Evolutionary conservation across 35 echinoderm and acorn worm species (phyloP), one percentile per base, ranked within the genome.

Genomic region (Amphiura filiformis): DNA sequence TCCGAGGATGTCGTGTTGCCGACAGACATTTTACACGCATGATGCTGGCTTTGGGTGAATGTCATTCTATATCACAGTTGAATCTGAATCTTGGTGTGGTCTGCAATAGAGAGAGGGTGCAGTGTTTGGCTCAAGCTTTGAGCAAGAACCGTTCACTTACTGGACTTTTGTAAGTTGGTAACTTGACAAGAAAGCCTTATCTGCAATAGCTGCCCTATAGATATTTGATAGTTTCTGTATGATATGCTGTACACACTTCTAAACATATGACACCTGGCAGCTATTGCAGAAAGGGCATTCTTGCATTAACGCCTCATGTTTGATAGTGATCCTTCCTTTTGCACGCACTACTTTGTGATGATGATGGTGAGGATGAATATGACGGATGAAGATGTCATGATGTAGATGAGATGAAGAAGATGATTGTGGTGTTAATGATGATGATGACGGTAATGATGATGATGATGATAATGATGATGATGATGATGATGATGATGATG

Each of bases 21-120:
- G 87, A 89, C 36, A 56, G 61, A 33, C 77, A 89, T 39, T 89
- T 81, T 37, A 56, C 31, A 14, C 39, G 56, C 1, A 81, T 89
- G 80, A 75, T 82, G 78, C 34, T 31, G 34, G 87, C 87, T 0
- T 13, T 89, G 75, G 78, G 42, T 7, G 78, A 70, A 18, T 89
- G 87, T 37, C 80, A 39, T 31, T 81, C 87, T 17, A 81, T 89
- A 33, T 65, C 80, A 0, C 87, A 89, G 82, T 79, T 89, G 9
- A 89, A 89, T 37, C 57, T 89, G 35, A 89, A 89, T n/a, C 80
- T 89, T 0, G 87, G 87, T 23, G 78, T 89, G 39, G 80, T 89
- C 36, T 70, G 78, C 13, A 65, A 65, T 33, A 26, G 44, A 34
- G 87, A 81, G 36, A 61, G 87, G 65, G 79, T 89, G 28, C 80